These are phyloP conservation scores for Megatriorchis doriae DNA, from an alignment of 2,113 vertebrate genomes.

Conservation along the genomic window DNA sequence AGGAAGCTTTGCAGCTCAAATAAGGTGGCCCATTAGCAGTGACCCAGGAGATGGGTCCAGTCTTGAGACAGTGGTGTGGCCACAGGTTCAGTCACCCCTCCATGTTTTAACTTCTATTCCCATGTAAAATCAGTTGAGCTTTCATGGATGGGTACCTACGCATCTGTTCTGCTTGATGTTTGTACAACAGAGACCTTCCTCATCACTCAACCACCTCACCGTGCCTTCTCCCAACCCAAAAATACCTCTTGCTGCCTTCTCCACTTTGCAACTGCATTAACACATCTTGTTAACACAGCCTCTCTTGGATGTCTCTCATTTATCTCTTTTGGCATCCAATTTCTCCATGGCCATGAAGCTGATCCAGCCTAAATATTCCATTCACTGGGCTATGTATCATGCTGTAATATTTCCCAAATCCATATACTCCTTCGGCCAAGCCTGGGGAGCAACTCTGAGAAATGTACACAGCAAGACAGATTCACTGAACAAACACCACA, in stretches of 20 bases:
- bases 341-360: neutral
- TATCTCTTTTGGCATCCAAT: neutral
- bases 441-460: neutral
- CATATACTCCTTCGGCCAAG: neutral
- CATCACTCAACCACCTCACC: neutral
- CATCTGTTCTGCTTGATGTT: neutral
- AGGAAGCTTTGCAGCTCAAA: neutral
- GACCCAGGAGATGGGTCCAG: neutral
- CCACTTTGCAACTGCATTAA: neutral
- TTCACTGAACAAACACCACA: neutral
- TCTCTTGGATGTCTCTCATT: neutral
- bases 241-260: neutral
- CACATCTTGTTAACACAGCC: neutral
- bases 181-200: neutral
- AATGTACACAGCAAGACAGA: neutral
- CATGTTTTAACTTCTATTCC: neutral
- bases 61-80: fast-evolving
- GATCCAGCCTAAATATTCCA: neutral
- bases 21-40: neutral
- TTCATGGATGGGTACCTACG: fast-evolving
- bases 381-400: neutral
- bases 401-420: neutral
- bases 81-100: neutral
- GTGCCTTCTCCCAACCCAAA: neutral
- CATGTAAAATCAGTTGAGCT: neutral